Base-by-base conservation (phyloP, 2,888 invertebrate genomes). In the Tenthredo notha region DNA sequence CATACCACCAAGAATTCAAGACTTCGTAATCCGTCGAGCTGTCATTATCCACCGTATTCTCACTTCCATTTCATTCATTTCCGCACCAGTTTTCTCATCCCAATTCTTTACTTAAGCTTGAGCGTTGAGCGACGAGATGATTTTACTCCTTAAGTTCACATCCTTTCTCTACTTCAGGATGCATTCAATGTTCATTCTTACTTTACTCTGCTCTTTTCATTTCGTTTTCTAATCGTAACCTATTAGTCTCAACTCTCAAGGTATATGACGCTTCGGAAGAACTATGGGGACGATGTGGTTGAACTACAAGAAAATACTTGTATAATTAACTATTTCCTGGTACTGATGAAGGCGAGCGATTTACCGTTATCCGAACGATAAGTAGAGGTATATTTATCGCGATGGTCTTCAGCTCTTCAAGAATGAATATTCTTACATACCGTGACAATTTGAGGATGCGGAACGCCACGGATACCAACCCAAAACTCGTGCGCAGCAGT, bases 11-110 rank as follows among this genome's bases (percentile, higher is more conserved):
- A 18, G 21, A 25, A 15, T 33, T 50, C 2, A 21, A n/a, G 40
- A 10, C 61, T 12, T 61, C 7, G 29, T 58, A 5, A 33, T 37
- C 15, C 29, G n/a, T n/a, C 40, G 58, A 58, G 18, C 58, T 80
- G 58, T 80, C 47, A 21, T 61, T 61, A 61, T 21, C 58, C 80
- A 37, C 37, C 80, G 37, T 21, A 37, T 80, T 58, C 80, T 77
- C 54, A n/a, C 21, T 61, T 40, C 58, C 80, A 37, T 21, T 58
- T 15, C 33, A 80, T 33, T 58, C 58, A 61, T 80, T 80, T 80
- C 61, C 80, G 80, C 40, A n/a, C 37, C 37, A 18, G 2, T 12
- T 61, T 40, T 37, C 21, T 37, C 80, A 21, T 77, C 50, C 77
- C 47, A 47, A 6, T 50, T 7, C 37, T 40, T 10, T 25, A 18